Evolutionary conservation across 2,113 vertebrate genomes (phyloP).

Genomic region (Microtus richardsoni): DNA sequence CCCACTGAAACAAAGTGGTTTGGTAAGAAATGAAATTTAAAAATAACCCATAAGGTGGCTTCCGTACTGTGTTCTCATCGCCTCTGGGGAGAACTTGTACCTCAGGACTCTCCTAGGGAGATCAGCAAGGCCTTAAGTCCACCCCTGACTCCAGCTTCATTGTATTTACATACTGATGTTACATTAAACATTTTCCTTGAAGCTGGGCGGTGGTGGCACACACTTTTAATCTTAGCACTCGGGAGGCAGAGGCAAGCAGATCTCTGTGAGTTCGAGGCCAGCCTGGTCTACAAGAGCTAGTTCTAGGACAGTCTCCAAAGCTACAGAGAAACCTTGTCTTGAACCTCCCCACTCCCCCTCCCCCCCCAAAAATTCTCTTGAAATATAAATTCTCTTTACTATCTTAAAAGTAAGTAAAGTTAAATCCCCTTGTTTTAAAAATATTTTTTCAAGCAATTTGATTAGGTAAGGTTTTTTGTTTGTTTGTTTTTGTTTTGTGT

Average conservation of each 20-base stretch:
- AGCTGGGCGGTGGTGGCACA: background rate
- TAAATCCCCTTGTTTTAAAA: background rate
- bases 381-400: background rate
- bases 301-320: too few species aligned
- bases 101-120: background rate
- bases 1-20: background rate
- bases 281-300: too few species aligned
- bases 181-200: background rate
- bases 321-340: too few species aligned
- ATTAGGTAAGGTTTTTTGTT: background rate
- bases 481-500: background rate
- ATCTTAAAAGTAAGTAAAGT: background rate
- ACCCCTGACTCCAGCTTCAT: background rate
- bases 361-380: background rate
- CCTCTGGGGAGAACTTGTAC: background rate
- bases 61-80: background rate
- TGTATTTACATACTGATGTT: background rate
- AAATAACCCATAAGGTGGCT: background rate
- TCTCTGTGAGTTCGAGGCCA: too few species aligned
- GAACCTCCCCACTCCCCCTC: too few species aligned
- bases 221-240: too few species aligned
- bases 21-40: background rate
- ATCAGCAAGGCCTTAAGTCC: background rate
- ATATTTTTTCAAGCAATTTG: background rate
- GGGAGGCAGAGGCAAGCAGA: too few species aligned